phyloP scores from a whole-genome alignment of 2,888 invertebrate species.

The Graphium colonna region DNA sequence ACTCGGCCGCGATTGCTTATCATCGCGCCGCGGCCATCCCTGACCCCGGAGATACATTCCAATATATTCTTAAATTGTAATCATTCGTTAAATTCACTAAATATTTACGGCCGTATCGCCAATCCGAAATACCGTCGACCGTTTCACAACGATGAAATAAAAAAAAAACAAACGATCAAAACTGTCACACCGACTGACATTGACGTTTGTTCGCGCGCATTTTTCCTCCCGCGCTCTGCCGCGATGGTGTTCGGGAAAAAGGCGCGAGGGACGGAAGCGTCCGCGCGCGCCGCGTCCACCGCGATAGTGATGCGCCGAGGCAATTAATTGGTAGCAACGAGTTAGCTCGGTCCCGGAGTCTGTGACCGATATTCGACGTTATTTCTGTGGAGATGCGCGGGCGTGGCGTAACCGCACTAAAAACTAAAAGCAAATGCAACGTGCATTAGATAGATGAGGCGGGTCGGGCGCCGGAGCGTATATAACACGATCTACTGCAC shows the following conservation, averaged over 20 bases:
- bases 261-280: constrained; percentile 55
- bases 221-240: constrained; percentile 35
- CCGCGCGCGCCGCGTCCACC: constrained; percentile 64
- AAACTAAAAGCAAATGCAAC: constrained; percentile 72
- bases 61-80: not conserved
- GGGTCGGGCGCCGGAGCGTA: constrained; percentile 40
- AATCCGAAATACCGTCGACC: not conserved
- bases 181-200: constrained; percentile 31
- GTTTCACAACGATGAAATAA: constrained; percentile 18
- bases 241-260: constrained; percentile 35
- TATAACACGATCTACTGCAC: constrained; percentile 23
- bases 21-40: constrained; percentile 46
- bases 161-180: constrained; percentile 21
- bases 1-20: constrained; percentile 70
- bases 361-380: constrained; percentile 78
- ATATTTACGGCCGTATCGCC: not conserved
- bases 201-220: constrained; percentile 53
- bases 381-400: constrained; percentile 65
- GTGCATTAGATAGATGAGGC: constrained; percentile 70
- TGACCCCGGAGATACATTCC: constrained; percentile 50
- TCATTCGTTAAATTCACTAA: not conserved
- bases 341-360: constrained; percentile 60
- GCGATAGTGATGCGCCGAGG: constrained; percentile 54
- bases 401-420: constrained; percentile 73
- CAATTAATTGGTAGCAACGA: constrained; percentile 67